These are phyloP conservation scores for Oxyura jamaicensis DNA, from an alignment of 2,113 vertebrate genomes.

Conservation along the genomic window DNA sequence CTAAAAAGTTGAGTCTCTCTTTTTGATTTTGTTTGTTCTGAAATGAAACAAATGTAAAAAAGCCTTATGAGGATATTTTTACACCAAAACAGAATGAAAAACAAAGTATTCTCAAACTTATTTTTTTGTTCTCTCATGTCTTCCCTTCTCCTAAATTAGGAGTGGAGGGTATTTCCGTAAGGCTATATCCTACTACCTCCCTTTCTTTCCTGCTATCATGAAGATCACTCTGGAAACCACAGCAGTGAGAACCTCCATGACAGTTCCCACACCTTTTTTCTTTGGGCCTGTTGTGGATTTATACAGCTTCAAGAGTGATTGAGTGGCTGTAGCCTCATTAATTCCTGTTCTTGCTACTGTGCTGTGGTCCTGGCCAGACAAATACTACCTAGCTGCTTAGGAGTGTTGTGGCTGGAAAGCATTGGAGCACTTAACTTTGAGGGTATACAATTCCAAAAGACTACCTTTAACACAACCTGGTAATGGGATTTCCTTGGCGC, in stretches of 20 bases:
- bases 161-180: background rate
- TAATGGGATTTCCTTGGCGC: background rate
- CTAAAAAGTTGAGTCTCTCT: background rate
- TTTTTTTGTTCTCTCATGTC: no score
- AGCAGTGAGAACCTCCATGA: background rate
- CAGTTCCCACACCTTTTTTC: background rate
- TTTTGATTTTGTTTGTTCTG: background rate
- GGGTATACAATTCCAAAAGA: background rate
- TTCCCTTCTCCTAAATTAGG: background rate
- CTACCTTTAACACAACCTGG: background rate
- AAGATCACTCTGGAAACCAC: background rate
- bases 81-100: background rate
- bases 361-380: background rate
- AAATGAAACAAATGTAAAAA: background rate
- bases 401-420: background rate
- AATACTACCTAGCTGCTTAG: background rate
- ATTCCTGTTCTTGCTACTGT: background rate
- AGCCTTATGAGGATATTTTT: background rate
- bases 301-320: background rate
- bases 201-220: background rate
- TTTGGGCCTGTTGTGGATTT: background rate
- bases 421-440: background rate
- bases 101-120: background rate
- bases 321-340: background rate
- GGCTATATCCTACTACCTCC: background rate